Evolutionary conservation across 2,888 invertebrate species (phyloP), one percentile per base, ranked within the genome.

Genomic region (Drosophila mayaguana): DNA sequence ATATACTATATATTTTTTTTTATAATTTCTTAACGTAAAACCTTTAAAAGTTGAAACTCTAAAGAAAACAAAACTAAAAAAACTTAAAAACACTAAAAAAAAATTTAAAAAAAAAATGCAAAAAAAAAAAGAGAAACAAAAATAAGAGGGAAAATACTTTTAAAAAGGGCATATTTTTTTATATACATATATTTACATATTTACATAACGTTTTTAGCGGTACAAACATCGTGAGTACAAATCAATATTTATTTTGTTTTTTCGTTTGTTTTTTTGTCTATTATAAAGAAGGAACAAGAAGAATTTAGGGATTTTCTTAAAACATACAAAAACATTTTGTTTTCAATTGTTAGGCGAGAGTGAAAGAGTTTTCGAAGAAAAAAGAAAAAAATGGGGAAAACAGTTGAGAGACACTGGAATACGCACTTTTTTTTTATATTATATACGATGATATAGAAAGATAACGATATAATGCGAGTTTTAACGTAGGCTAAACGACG

Each of bases 211-310:
- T 83, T 84, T 84, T 84, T 80, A 84, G 80, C 72, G 87, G 84
- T 87, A 84, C 87, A 87, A 84, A 84, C 87, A 82, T 75, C 80
- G 75, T 74, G 80, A 84, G 84, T 84, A 84, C 84, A 84, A 84
- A 84, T 84, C 80, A 78, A 80, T 80, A 78, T 71, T 76, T 76
- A 67, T 72, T 73, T 74, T 56, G 64, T 62, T 53, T 53, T 53
- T 63, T 50, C 59, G 68, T 72, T 74, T 66, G 57, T 59, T 59
- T 62, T 62, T 63, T 56, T 43, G 43, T 50, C 71, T 59, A 64
- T 51, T 73, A 80, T 64, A 64, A 62, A 63, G 28, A 50, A 32
- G 48, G n/a, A 7, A 25, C 7, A 12, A n/a, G 32, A 50, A 7
- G 40, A 71, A 62, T 78, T 71, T 63, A 71, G 51, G 46, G 64